Evolutionary conservation across 2,113 vertebrate species (phyloP).

Genomic region (Halichoerus grypus): DNA sequence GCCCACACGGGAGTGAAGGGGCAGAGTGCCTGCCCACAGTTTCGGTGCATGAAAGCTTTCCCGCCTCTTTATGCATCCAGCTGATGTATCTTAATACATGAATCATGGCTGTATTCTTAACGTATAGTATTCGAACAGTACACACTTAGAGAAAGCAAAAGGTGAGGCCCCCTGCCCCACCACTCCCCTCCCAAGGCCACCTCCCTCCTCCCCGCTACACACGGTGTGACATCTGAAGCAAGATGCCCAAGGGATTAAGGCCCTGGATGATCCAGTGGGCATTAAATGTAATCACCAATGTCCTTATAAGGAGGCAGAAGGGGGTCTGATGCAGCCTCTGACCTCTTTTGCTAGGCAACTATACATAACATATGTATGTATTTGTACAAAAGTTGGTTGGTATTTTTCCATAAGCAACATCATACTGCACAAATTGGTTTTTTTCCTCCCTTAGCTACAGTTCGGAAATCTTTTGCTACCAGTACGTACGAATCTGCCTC

Average conservation of each 20-base stretch:
- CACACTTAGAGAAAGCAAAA: background rate
- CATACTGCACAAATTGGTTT: background rate
- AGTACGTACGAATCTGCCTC: too few species aligned
- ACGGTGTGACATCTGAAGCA: background rate
- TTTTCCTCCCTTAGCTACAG: background rate
- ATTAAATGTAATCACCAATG: too few species aligned
- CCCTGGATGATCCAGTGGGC: background rate
- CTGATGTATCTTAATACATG: background rate
- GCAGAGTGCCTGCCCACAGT: rapidly evolving
- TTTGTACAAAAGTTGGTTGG: background rate
- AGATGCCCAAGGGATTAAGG: background rate
- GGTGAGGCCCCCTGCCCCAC: rapidly evolving
- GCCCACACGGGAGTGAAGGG: rapidly evolving
- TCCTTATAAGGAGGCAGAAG: background rate
- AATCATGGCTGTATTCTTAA: background rate
- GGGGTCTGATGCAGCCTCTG: background rate
- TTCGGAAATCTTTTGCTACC: background rate
- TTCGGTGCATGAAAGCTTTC: rapidly evolving
- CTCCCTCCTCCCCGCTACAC: background rate
- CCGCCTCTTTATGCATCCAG: background rate
- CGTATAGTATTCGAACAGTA: rapidly evolving
- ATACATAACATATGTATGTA: background rate
- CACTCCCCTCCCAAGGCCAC: background rate
- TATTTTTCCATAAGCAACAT: background rate
- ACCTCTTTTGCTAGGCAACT: background rate